phyloP scores from a whole-genome alignment of 92 coral and sea anemone species.

The Phenganax marumi region DNA sequence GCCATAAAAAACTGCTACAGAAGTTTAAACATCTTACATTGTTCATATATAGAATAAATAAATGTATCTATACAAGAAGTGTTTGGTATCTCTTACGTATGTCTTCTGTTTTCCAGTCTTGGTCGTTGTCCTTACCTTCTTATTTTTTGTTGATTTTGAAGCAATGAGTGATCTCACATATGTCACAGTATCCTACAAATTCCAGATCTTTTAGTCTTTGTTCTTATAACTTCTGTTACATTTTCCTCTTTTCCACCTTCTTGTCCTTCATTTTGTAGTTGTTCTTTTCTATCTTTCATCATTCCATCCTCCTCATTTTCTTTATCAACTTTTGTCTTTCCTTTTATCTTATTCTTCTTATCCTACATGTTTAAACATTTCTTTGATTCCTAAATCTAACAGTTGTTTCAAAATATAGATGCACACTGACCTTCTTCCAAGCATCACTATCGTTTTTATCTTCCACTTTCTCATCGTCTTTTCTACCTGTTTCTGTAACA shows the following conservation, averaged over 20 bases:
- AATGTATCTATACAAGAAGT: too few relatives aligned
- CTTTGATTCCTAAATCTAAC: not conserved
- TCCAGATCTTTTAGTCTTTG: slow-evolving; percentile 71
- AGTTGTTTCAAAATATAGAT: not conserved
- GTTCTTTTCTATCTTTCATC: slow-evolving; percentile 1
- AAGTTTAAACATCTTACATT: not conserved
- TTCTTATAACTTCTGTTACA: not conserved
- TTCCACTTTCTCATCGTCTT: not conserved
- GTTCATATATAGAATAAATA: not conserved
- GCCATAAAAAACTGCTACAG: not conserved
- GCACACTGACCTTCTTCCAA: slow-evolving; percentile 4
- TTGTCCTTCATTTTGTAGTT: not conserved
- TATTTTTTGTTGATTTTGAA: not conserved
- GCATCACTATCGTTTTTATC: not conserved
- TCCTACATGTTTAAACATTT: not conserved
- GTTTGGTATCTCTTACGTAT: too few relatives aligned
- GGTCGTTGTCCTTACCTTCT: not conserved
- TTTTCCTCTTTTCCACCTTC: slow-evolving; percentile 1
- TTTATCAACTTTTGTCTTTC: not conserved
- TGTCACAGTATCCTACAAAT: slow-evolving; percentile 56
- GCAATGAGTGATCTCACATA: not conserved
- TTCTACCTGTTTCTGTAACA: not conserved
- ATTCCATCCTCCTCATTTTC: slow-evolving; percentile 8
- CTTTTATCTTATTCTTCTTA: slow-evolving; percentile 11
- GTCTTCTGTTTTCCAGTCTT: not conserved